These are phyloP conservation scores for Drosophila guanche DNA, from an alignment of 1,140 invertebrate genomes.

Conservation along the genomic window DNA sequence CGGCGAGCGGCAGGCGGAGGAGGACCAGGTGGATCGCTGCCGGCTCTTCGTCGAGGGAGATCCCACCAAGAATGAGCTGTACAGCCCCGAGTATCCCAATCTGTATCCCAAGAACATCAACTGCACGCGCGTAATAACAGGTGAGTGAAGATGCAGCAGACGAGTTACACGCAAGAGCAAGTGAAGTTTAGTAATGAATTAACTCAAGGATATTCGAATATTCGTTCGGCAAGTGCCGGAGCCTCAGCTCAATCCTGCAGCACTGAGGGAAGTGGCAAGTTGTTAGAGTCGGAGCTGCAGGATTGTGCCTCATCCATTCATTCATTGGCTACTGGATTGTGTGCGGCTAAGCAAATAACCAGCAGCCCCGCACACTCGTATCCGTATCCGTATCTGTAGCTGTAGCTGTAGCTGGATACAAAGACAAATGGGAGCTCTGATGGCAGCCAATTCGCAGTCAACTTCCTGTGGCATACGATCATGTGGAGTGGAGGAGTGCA, in stretches of 20 bases:
- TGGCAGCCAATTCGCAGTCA: slow-evolving; percentile 45
- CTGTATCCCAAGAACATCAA: slow-evolving; percentile 89
- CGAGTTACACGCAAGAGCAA: too few species aligned
- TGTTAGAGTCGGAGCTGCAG: too few species aligned
- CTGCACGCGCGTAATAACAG: slow-evolving; percentile 88
- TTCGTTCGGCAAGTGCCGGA: too few species aligned
- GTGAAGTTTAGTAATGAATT: not conserved
- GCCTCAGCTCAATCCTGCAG: too few species aligned
- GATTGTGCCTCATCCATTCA: not conserved
- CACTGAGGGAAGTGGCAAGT: too few species aligned
- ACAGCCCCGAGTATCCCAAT: slow-evolving; percentile 89
- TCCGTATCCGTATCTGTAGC: slow-evolving; percentile 12
- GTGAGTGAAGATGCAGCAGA: slow-evolving; percentile 84
- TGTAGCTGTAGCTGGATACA: slow-evolving; percentile 19
- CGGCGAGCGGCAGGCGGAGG: slow-evolving; percentile 49
- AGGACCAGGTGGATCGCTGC: slow-evolving; percentile 73
- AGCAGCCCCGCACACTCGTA: slow-evolving; percentile 18
- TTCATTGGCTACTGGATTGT: slow-evolving; percentile 28
- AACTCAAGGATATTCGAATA: not conserved
- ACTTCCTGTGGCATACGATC: slow-evolving; percentile 13
- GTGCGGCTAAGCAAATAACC: slow-evolving; percentile 30
- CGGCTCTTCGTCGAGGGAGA: slow-evolving; percentile 86
- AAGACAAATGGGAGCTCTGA: slow-evolving; percentile 43
- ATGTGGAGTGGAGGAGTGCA: slow-evolving; percentile 21
- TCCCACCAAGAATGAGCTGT: slow-evolving; percentile 87